Conservation (phyloP, 2,113 vertebrate genomes). For the Aramus guarauna region DNA sequence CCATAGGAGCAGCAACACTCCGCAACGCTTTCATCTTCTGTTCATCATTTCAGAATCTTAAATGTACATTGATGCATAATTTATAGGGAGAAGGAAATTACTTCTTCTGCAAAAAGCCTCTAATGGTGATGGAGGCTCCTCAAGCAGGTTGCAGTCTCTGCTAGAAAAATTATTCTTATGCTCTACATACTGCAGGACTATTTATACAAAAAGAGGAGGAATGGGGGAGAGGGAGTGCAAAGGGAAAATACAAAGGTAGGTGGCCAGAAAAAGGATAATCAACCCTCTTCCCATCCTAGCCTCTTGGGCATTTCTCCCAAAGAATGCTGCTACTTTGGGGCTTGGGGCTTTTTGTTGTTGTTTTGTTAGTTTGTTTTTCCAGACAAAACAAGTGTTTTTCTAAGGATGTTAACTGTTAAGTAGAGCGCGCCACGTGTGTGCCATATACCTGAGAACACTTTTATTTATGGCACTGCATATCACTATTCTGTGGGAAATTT, state of each 20-base stretch:
- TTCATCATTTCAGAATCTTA: conserved; percentile 38
- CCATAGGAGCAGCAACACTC: neutral
- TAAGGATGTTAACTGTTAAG: neutral
- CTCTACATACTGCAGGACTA: conserved; percentile 38
- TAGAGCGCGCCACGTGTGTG: neutral
- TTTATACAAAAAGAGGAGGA: neutral
- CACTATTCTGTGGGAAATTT: neutral
- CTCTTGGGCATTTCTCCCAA: neutral
- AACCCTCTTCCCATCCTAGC: neutral
- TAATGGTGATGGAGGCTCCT: conserved; percentile 51
- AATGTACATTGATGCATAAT: conserved; percentile 64
- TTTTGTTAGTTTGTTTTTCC: neutral
- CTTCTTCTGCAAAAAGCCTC: conserved; percentile 61
- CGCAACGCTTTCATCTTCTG: conserved; percentile 1
- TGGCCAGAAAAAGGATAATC: neutral
- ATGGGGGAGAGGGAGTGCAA: neutral
- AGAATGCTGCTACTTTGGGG: neutral
- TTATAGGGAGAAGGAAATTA: conserved; percentile 62
- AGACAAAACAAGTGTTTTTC: neutral
- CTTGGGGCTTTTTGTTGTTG: neutral
- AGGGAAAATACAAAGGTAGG: neutral
- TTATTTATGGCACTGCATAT: neutral
- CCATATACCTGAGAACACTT: neutral
- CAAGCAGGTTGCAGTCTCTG: conserved; percentile 46
- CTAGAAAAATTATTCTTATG: conserved; percentile 39